Conservation (phyloP, 2,113 vertebrate species). For the Pungitius pungitius region DNA sequence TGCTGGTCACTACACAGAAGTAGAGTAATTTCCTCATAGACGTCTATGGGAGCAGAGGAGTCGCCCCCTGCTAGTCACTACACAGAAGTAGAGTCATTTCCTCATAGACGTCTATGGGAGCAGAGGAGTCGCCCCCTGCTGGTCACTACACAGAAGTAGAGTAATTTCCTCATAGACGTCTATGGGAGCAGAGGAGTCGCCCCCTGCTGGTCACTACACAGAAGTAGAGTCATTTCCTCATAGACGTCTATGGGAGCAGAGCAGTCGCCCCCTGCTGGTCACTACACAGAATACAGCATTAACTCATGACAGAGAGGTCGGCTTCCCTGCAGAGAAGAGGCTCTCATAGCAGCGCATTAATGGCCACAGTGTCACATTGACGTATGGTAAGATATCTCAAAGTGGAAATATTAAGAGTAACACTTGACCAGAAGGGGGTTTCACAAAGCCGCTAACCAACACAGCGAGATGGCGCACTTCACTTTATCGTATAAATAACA, state of each 20-base stretch:
- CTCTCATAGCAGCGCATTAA: neutral
- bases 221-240: too few relatives aligned
- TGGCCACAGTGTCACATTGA: neutral
- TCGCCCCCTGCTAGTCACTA: neutral
- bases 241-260: neutral
- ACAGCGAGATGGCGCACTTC: constrained; percentile 33
- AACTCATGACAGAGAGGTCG: neutral
- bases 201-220: too few relatives aligned
- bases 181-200: too few relatives aligned
- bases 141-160: too few relatives aligned
- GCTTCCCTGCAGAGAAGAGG: neutral
- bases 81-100: too few relatives aligned
- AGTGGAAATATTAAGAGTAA: constrained; percentile 25
- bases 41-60: neutral
- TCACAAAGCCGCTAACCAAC: neutral
- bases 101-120: too few relatives aligned
- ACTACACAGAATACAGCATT: neutral
- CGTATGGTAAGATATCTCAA: constrained; percentile 22
- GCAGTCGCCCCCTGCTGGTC: neutral
- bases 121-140: too few relatives aligned
- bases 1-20: too few relatives aligned
- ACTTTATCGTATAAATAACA: constrained; percentile 46
- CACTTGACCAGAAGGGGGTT: constrained; percentile 26
- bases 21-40: neutral
- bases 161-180: too few relatives aligned